phyloP scores from a whole-genome alignment of 2,888 invertebrate species.

The Saturnia japonica region DNA sequence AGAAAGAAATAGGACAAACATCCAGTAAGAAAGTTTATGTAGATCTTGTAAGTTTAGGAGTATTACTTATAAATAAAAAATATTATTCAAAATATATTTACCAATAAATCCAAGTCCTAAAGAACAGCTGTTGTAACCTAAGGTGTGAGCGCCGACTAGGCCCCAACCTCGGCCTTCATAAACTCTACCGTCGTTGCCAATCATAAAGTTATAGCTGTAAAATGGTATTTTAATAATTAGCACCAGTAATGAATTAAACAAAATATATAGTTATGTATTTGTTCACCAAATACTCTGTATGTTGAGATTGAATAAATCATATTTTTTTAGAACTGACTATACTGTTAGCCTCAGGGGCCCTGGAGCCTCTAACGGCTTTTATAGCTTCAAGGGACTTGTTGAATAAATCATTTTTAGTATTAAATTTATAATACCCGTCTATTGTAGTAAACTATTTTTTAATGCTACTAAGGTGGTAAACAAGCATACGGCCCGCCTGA shows the following conservation, averaged over 20 bases:
- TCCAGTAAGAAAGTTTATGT: no score
- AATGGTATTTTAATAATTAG: constrained; percentile 23
- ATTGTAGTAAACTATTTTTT: no score
- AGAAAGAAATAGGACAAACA: not conserved
- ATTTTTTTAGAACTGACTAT: no score
- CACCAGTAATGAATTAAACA: not conserved
- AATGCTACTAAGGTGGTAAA: no score
- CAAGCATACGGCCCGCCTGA: no score
- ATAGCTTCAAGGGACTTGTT: no score
- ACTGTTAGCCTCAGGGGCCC: no score
- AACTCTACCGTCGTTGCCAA: constrained; percentile 84
- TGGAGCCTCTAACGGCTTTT: no score
- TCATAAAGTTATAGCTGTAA: constrained; percentile 80
- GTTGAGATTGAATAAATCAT: not conserved
- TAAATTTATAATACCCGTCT: no score
- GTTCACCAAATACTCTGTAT: not conserved
- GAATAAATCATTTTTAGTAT: no score
- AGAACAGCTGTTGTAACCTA: constrained; percentile 57
- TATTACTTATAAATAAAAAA: no score
- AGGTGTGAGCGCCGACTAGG: constrained; percentile 79
- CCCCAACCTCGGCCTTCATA: constrained; percentile 84
- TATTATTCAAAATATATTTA: constrained; percentile 31
- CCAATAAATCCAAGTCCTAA: constrained; percentile 71
- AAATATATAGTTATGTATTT: not conserved
- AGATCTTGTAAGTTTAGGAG: no score